These are phyloP conservation scores for Calycopis cecrops DNA, from an alignment of 1,140 invertebrate species.

Conservation along the genomic window DNA sequence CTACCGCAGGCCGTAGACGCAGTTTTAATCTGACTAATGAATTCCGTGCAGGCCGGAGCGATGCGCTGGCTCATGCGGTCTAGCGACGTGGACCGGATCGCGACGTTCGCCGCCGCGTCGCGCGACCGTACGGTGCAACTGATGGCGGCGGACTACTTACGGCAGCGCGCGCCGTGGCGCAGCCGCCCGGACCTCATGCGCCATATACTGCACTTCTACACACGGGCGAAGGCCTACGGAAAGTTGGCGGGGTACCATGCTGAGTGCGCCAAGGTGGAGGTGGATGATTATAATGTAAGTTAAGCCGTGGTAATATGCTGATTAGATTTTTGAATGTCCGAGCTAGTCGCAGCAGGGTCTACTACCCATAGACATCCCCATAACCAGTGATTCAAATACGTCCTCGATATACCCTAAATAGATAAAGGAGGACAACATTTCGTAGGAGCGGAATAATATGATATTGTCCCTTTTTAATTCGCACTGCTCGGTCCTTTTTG, in stretches of 20 bases:
- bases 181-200: conserved; percentile 91
- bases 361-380: too few species aligned
- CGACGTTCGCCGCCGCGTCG: conserved; percentile 97
- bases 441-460: too few species aligned
- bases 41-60: conserved; percentile 80
- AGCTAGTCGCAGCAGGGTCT: too few species aligned
- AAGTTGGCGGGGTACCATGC: conserved; percentile 96
- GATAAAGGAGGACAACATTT: too few species aligned
- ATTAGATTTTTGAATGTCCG: too few species aligned
- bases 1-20: too few species aligned
- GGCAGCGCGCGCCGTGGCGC: conserved; percentile 92
- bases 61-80: conserved; percentile 98
- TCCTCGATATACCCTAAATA: too few species aligned
- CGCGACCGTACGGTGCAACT: conserved; percentile 93
- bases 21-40: background rate
- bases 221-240: conserved; percentile 92
- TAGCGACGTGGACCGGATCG: conserved; percentile 97
- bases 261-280: conserved; percentile 89
- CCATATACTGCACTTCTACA: conserved; percentile 96
- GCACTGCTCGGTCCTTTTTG: too few species aligned
- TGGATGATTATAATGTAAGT: conserved; percentile 74
- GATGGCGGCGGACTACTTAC: conserved; percentile 98
- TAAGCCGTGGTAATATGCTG: too few species aligned
- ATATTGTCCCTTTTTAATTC: too few species aligned
- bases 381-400: too few species aligned